A percentile compares a stretch with the other conserved stretches of the same genome.
Evolutionary conservation across 92 coral and sea anemone species (phyloP).

Genomic region (Zoanthus solanderi): DNA sequence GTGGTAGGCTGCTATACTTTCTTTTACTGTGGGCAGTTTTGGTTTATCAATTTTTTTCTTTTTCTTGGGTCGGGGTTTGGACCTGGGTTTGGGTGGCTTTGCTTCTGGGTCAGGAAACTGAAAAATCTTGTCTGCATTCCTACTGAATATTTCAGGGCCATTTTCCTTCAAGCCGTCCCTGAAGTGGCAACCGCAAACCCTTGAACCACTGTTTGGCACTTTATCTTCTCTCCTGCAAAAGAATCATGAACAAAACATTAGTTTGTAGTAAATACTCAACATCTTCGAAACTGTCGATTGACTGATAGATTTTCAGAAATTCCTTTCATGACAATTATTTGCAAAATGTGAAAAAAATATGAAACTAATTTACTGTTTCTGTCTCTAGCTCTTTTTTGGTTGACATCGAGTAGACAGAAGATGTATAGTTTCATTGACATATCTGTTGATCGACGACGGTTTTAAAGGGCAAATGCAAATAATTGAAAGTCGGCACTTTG

Average conservation of each 20-base stretch:
- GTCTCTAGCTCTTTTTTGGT: too few species aligned
- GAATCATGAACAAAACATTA: not conserved
- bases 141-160: slow-evolving; percentile 31
- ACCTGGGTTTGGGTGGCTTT: not conserved
- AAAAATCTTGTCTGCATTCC: slow-evolving; percentile 24
- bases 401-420: too few species aligned
- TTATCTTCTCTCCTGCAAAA: not conserved
- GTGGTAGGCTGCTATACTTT: not conserved
- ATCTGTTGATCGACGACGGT: too few species aligned
- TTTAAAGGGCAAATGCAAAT: too few species aligned
- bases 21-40: not conserved
- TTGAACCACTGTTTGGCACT: not conserved
- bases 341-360: too few species aligned
- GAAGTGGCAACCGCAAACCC: slow-evolving; percentile 21
- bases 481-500: too few species aligned
- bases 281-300: not conserved
- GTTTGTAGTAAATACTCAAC: not conserved
- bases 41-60: not conserved
- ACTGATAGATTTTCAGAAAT: not conserved
- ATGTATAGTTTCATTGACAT: too few species aligned
- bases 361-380: too few species aligned
- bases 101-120: not conserved
- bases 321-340: too few species aligned
- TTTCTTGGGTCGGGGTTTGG: not conserved
- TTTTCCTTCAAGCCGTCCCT: slow-evolving; percentile 1